Evolutionary conservation across 1,140 invertebrate species (phyloP), one percentile per base, ranked within the genome.

Genomic region (Macrobrachium rosenbergii): DNA sequence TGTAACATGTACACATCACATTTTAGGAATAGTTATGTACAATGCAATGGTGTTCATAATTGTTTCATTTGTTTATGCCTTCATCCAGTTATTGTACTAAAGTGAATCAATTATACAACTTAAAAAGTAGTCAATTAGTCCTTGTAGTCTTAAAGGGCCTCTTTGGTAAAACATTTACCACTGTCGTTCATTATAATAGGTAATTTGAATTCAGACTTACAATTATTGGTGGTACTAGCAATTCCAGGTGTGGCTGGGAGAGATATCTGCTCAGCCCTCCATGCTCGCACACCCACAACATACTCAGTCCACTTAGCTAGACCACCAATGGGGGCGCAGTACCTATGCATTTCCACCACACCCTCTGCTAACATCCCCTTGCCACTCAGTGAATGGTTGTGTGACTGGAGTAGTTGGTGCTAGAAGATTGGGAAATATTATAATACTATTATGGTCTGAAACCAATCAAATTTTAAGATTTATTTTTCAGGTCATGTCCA

Each of bases 211-310:
- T 16, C 28, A 58, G 12, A 90, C 90, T 90, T 85, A 91, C 90
- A 88, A 59, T 90, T 87, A 17, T 83, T 87, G 59, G 69, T 80
- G 12, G 90, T 91, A 28, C 79, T 79, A 62, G 90, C 89, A n/a
- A 86, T 67, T 14, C 82, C 58, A 5, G 86, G 80, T 8, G 19
- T 23, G 16, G 79, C 62, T 2, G 86, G 79, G 10, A 88, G 72
- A 28, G 86, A 88, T 17, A 88, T 45, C 59, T 69, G 67, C 17
- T 52, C 64, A 16, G 23, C 73, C 16, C 72, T 73, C 86, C 86
- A 88, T n/a, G 79, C 86, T 17, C 80, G 79, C 69, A 88, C 86
- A 23, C 79, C 69, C 28, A 88, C 80, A 17, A 76, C 14, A 62
- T 88, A 88, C 59, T 88, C 60, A 7, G 86, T 88, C 73, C 79